Evolutionary conservation across 2,888 invertebrate genomes (phyloP).

Genomic region (Brachypalpus laphriformis): DNA sequence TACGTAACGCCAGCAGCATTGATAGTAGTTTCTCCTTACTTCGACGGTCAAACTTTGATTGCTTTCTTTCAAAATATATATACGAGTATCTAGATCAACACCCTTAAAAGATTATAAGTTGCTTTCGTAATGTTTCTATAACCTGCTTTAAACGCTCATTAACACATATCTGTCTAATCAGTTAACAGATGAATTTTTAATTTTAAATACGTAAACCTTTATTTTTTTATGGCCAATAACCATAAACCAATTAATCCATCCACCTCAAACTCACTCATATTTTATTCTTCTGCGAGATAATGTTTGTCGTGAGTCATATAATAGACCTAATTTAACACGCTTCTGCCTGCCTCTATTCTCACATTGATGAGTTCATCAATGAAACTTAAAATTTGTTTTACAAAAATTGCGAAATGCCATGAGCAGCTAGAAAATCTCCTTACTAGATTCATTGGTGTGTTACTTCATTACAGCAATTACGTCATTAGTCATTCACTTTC

Average conservation of each 20-base stretch:
- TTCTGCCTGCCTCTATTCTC: background rate
- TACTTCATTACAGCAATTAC: conserved; percentile 1
- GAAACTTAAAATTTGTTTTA: background rate
- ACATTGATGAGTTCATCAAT: background rate
- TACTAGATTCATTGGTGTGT: background rate
- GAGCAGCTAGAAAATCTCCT: background rate
- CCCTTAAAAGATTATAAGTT: too few species aligned
- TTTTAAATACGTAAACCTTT: background rate
- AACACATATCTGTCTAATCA: background rate
- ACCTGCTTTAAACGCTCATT: background rate
- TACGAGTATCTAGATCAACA: too few species aligned
- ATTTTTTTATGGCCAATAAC: background rate
- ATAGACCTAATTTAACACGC: background rate
- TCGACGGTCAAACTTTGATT: too few species aligned
- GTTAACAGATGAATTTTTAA: background rate
- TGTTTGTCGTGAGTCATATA: background rate
- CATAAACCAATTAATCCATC: background rate
- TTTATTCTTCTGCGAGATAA: background rate
- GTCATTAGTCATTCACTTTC: background rate
- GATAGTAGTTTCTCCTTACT: too few species aligned
- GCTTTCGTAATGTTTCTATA: background rate
- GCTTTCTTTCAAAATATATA: too few species aligned
- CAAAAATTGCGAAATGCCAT: background rate
- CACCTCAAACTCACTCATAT: background rate
- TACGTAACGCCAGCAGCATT: too few species aligned